Conservation (phyloP, 2,888 invertebrate species). For the Nesidiocoris tenuis region DNA sequence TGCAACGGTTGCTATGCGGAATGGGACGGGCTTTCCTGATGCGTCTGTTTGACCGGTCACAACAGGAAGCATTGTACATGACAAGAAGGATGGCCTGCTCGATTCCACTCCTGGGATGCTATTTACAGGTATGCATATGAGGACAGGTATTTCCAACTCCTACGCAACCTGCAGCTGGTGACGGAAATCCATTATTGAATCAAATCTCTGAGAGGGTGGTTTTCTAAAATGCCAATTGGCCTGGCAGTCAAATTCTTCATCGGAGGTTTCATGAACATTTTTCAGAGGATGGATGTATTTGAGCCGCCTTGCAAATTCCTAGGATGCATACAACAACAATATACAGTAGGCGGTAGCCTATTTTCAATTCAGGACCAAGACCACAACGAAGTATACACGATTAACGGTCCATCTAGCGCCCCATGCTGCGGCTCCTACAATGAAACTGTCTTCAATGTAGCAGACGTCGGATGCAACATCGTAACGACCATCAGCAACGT, state of each 20-base stretch:
- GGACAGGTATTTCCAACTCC: too few species aligned
- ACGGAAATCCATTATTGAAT: too few species aligned
- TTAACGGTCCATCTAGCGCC: constrained; percentile 72
- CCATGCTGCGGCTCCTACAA: constrained; percentile 62
- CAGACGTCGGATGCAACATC: background rate
- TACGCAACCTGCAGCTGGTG: too few species aligned
- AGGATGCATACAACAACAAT: constrained; percentile 70
- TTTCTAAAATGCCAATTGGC: too few species aligned
- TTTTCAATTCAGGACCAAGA: constrained; percentile 68
- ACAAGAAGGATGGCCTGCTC: constrained; percentile 69
- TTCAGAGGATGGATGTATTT: constrained; percentile 68
- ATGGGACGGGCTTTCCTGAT: constrained; percentile 72
- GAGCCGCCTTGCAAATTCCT: constrained; percentile 69
- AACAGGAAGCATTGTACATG: constrained; percentile 77
- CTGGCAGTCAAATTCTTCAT: too few species aligned
- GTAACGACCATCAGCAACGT: constrained; percentile 18
- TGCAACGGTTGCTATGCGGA: constrained; percentile 70
- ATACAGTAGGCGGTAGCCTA: constrained; percentile 65
- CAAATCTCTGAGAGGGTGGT: too few species aligned
- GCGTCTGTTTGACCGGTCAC: constrained; percentile 77
- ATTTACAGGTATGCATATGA: constrained; percentile 61
- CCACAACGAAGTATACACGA: constrained; percentile 64
- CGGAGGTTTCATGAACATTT: too few species aligned
- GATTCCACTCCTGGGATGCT: constrained; percentile 70
- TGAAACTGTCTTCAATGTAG: constrained; percentile 7